phyloP scores from a whole-genome alignment of 2,888 invertebrate genomes.

The Thymelicus lineola region DNA sequence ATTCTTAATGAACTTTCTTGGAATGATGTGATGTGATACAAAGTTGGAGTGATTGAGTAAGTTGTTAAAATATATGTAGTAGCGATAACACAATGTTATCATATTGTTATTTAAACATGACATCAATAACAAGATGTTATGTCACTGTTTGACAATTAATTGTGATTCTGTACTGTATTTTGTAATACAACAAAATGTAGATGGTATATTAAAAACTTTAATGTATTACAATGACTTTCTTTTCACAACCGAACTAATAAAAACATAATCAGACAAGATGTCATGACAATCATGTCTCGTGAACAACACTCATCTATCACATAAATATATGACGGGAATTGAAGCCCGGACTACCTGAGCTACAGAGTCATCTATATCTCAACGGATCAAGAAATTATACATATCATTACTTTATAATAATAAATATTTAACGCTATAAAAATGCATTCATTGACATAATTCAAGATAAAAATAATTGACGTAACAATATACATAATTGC shows the following conservation, averaged over 20 bases:
- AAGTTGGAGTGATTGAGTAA: slow-evolving; percentile 60
- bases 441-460: background rate
- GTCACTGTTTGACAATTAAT: slow-evolving; percentile 52
- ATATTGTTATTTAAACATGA: slow-evolving; percentile 56
- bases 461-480: background rate
- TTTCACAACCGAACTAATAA: background rate
- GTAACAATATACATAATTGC: background rate
- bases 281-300: too few relatives aligned
- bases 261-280: background rate
- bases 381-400: background rate
- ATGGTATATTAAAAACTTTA: slow-evolving; percentile 40
- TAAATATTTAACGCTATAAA: background rate
- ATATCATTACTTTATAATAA: too few relatives aligned
- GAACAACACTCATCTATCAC: too few relatives aligned
- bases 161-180: slow-evolving; percentile 75
- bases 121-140: slow-evolving; percentile 52
- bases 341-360: too few relatives aligned
- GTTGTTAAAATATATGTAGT: slow-evolving; percentile 57
- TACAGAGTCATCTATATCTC: background rate
- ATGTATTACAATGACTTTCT: background rate
- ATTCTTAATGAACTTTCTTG: slow-evolving; percentile 71
- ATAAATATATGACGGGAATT: too few relatives aligned
- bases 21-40: slow-evolving; percentile 69
- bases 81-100: slow-evolving; percentile 62
- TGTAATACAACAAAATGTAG: slow-evolving; percentile 67